Evolutionary conservation across 2,113 vertebrate species (phyloP), one percentile per base, ranked within the genome.

Genomic region (Siphamia tubifer): DNA sequence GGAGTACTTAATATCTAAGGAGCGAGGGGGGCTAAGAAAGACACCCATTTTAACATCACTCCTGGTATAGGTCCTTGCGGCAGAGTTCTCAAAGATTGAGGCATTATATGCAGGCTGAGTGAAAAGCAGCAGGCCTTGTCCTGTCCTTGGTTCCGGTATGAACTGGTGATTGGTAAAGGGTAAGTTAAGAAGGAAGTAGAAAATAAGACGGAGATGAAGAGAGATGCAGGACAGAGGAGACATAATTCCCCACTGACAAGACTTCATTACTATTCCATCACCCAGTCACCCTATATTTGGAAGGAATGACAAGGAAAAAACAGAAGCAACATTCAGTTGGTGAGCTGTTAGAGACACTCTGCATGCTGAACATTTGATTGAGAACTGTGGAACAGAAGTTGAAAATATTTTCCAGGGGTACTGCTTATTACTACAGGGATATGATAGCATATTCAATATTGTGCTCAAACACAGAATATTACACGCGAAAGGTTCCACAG

Each of bases 11-110:
- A 99, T 89, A 55, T 96, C 93, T 92, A 95, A 95, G 0, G 93
- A 92, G 8, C 91, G 85, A 32, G 95, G 93, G 3, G 94, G 92
- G 2, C 83, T 79, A 4, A 98, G 81, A n/a, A 84, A 84, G 42
- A 99, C 93, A 43, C 98, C 98, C 94, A 99, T 98, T 76, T 96
- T 95, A 0, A 81, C 91, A 58, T 94, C 92, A 63, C 94, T 97
- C 77, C 89, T 94, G 80, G 94, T 82, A 4, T 98, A 98, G 39
- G 95, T 96, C 88, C 95, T 91, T 30, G 95, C 92, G 8, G 96
- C 96, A 0, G 96, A 96, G 83, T 99, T 99, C 85, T 99, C 98
- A 0, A 95, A 96, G 45, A 99, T 92, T 0, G 95, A 94, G 17
- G 95, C 93, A 79, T 98, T 98, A 80, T 99, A 99, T 47, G 85